Conservation (phyloP, 2,888 invertebrate species). For the Sphinx pinastri region DNA sequence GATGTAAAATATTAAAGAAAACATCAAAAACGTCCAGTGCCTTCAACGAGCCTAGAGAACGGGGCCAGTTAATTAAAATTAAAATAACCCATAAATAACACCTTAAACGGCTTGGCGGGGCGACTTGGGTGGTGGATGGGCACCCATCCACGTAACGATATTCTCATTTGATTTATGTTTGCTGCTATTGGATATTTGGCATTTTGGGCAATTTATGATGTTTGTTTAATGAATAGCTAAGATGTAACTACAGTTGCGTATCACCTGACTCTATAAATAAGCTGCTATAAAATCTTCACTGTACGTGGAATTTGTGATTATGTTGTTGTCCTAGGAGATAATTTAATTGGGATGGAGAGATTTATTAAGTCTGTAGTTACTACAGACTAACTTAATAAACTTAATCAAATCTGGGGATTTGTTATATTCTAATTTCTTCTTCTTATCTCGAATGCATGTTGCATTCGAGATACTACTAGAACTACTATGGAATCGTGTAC, state of each 20-base stretch:
- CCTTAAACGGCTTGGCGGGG: slow-evolving; percentile 29
- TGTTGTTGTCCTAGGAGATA: no score
- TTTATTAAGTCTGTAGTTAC: no score
- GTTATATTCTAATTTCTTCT: no score
- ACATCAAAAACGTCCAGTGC: slow-evolving; percentile 19
- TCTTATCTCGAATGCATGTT: no score
- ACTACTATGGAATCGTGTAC: no score
- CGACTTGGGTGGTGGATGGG: slow-evolving; percentile 27
- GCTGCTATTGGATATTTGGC: slow-evolving; percentile 7
- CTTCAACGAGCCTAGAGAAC: slow-evolving; percentile 19
- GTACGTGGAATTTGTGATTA: no score
- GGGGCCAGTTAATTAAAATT: slow-evolving; percentile 31
- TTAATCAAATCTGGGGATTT: background rate
- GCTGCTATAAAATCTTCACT: no score
- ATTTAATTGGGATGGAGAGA: no score
- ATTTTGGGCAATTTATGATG: background rate
- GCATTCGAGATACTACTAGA: no score
- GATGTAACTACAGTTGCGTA: no score
- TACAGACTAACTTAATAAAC: no score
- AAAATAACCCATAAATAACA: slow-evolving; percentile 30
- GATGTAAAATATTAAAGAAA: slow-evolving; percentile 12
- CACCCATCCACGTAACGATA: slow-evolving; percentile 3
- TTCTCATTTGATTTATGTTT: background rate
- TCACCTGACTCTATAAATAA: no score
- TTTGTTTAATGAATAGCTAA: background rate